Evolutionary conservation across 2,113 vertebrate species (phyloP), one percentile per base, ranked within the genome.

Genomic region (Anguilla rostrata): DNA sequence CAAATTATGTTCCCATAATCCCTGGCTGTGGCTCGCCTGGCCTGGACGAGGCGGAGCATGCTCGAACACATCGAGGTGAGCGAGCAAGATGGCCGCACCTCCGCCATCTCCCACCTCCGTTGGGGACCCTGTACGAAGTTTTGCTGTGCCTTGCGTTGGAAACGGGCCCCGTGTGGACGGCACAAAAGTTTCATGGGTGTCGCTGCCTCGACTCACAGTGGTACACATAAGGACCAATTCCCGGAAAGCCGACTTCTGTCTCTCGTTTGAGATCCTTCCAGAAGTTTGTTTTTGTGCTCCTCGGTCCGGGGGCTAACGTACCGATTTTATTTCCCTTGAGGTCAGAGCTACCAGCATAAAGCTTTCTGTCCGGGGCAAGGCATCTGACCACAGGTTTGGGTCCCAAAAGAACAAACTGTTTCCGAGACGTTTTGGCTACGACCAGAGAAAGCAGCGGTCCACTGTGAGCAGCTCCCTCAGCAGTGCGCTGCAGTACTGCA

Each of bases 341-440:
- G 87, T 90, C 57, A 60, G 86, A 80, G 49, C 84, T 88, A 89
- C 86, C 88, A 87, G 89, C 89, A 89, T 87, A 92, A 78, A 84
- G 85, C 87, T 87, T 87, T 87, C 84, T 66, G 84, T 87, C 89
- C 12, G 8, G 22, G 60, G 60, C 34, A 66, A 66, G 26, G 60
- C 22, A 6, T 20, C 60, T 66, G 22, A 26, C 78, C 40, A 80
- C 5, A 16, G 39, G 2, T 39, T 84, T 20, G 16, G 43, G 14
- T 86, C 60, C 46, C n/a, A 78, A 75, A 86, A 39, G 63, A 75
- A 80, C 43, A 75, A 81, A 9, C 53, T 86, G 34, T 66, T 22
- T 26, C 56, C 34, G 26, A 66, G 22, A 83, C 53, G 2, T 75
- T 75, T 34, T 83, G 41, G 11, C 22, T n/a, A 9, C 26, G 20